Conservation (phyloP, 2,888 invertebrate genomes). For the Ichneumon xanthorius region DNA sequence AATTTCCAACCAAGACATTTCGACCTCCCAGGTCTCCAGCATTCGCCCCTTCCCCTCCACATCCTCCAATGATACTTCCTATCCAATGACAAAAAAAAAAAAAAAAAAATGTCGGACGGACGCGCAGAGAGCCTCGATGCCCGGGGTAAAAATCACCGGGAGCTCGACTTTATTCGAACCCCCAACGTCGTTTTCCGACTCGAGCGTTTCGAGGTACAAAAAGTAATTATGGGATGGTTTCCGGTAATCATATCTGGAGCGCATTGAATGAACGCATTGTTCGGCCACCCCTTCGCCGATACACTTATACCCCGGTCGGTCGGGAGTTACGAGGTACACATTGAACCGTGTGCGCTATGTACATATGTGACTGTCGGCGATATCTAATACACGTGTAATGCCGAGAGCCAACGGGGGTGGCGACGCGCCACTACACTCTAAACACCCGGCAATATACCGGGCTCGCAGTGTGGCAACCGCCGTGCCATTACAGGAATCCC, state of each 20-base stretch:
- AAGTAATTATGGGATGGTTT: slow-evolving; percentile 85
- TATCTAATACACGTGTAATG: slow-evolving; percentile 44
- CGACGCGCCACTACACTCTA: slow-evolving; percentile 55
- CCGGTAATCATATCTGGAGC: slow-evolving; percentile 84
- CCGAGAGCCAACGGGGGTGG: slow-evolving; percentile 39
- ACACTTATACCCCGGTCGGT: slow-evolving; percentile 71
- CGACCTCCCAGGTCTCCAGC: too few relatives aligned
- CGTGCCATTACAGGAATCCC: slow-evolving; percentile 59
- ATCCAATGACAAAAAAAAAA: neutral
- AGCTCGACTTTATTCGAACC: slow-evolving; percentile 21
- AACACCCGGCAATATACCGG: slow-evolving; percentile 45
- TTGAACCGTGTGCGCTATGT: neutral
- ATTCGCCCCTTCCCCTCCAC: too few relatives aligned
- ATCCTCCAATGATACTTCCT: neutral
- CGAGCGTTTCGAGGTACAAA: slow-evolving; percentile 80
- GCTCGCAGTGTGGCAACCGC: slow-evolving; percentile 25
- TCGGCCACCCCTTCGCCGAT: slow-evolving; percentile 82
- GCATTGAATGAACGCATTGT: slow-evolving; percentile 84
- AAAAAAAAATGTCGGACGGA: neutral
- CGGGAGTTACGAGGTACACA: slow-evolving; percentile 29
- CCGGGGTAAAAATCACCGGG: slow-evolving; percentile 30
- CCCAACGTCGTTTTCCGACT: slow-evolving; percentile 57
- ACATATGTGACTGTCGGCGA: slow-evolving; percentile 30
- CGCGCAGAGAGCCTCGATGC: neutral
- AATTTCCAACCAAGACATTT: too few relatives aligned